Base-by-base conservation (phyloP, 2,888 invertebrate genomes). In the Frankliniella intonsa region DNA sequence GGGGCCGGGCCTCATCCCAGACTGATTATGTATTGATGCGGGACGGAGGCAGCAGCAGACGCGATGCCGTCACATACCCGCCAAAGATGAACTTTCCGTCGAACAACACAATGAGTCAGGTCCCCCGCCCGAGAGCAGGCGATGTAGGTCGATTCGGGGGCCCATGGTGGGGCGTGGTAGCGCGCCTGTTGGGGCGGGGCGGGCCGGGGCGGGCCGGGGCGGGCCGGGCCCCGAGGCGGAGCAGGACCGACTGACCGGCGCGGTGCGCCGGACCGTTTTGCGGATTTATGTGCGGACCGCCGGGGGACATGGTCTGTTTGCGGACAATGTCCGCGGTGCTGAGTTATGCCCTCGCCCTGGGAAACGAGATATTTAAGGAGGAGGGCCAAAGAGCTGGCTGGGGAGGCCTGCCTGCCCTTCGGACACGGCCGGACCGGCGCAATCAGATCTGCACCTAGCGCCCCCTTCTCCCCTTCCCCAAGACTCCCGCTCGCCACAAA, bases 251-350 rank as follows among this genome's bases (percentile, higher is more conserved):
- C 38, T 38, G 38, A 5, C 38, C 38, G 38, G 5, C 5, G 38
- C 38, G 38, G 38, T 38, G 38, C 38, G 38, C 38, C 38, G 38
- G 38, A 38, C 22, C 12, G 25, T 25, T 76, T 76, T 22, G 69
- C 69, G 69, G 69, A 76, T 76, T 76, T 76, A 76, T 25, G 25
- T 25, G 69, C 22, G 25, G 25, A 76, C 69, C 69, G 69, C 69
- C 69, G 69, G 22, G 69, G 69, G 69, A 76, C 69, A 76, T 76
- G 69, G 22, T 76, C 69, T 76, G 69, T 76, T 76, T 76, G 69
- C 69, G 25, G 69, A 25, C 62, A 62, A 62, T 62, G 62, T 62
- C 62, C 62, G 62, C 62, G 14, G 38, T n/a, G 62, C 62, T 62
- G 62, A 62, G 62, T 62, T 62, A 62, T 62, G 62, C 62, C 62